phyloP scores from a whole-genome alignment of 1,140 invertebrate species.

The Nephila pilipes region DNA sequence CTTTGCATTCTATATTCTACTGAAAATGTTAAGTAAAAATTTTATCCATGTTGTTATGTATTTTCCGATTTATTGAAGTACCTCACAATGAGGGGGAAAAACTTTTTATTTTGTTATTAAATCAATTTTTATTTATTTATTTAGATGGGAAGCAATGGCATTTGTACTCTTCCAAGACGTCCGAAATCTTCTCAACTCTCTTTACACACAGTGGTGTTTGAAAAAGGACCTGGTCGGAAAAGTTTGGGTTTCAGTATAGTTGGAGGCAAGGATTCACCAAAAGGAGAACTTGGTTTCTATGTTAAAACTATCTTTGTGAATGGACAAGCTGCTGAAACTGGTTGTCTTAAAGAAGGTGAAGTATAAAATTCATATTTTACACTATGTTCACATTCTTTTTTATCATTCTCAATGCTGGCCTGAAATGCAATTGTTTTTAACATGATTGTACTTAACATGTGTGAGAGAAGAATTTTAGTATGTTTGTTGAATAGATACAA shows the following conservation, averaged over 20 bases:
- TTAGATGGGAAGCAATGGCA: conserved; percentile 77
- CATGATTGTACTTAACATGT: too few relatives aligned
- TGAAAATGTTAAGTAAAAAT: too few relatives aligned
- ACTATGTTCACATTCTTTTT: too few relatives aligned
- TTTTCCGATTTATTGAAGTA: too few relatives aligned
- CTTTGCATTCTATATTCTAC: too few relatives aligned
- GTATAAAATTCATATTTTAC: not conserved
- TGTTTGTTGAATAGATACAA: too few relatives aligned
- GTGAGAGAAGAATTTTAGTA: too few relatives aligned
- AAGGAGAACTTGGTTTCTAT: conserved; percentile 94
- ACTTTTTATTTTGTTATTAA: too few relatives aligned
- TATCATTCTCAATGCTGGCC: too few relatives aligned
- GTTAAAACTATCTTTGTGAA: conserved; percentile 94
- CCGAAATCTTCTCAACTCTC: conserved; percentile 83
- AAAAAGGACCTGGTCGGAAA: conserved; percentile 91
- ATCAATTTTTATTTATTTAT: not conserved
- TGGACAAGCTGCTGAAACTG: conserved; percentile 92
- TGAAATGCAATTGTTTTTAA: too few relatives aligned
- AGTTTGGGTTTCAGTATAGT: conserved; percentile 95
- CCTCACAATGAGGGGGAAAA: too few relatives aligned
- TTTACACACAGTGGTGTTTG: conserved; percentile 86
- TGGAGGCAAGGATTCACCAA: conserved; percentile 92
- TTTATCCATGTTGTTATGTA: too few relatives aligned
- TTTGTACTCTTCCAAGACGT: conserved; percentile 82
- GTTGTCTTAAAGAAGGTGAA: conserved; percentile 91